These are phyloP conservation scores for Carpatolechia fugitivella DNA, from an alignment of 2,888 invertebrate species.

Conservation along the genomic window DNA sequence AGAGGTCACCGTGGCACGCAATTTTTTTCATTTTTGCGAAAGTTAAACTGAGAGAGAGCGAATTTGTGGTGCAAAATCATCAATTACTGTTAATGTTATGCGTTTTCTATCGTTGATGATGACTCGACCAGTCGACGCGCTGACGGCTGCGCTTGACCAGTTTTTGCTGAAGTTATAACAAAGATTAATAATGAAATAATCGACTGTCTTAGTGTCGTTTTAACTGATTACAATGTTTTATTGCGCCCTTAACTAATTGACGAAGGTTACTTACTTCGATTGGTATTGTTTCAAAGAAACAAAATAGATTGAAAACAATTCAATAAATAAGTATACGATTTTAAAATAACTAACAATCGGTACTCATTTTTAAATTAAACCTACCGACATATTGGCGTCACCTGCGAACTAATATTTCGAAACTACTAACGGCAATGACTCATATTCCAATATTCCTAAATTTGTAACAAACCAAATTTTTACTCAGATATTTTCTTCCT, in stretches of 20 bases:
- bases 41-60: conserved; percentile 1
- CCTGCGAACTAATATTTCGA: too few species aligned
- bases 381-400: too few species aligned
- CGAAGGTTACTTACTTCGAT: too few species aligned
- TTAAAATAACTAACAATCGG: too few species aligned
- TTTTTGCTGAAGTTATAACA: conserved; percentile 6
- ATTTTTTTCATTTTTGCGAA: conserved; percentile 7
- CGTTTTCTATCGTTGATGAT: conserved; percentile 8
- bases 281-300: too few species aligned
- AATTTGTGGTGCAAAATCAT: conserved; percentile 11
- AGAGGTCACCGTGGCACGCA: conserved; percentile 2
- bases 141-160: neutral
- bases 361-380: too few species aligned
- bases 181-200: conserved; percentile 4
- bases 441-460: too few species aligned
- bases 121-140: neutral
- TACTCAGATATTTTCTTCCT: too few species aligned
- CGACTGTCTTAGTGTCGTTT: neutral
- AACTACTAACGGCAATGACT: too few species aligned
- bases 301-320: too few species aligned
- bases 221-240: neutral
- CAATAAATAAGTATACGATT: too few species aligned
- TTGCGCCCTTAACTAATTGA: neutral
- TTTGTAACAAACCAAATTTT: too few species aligned
- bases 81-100: conserved; percentile 11